phyloP scores from a whole-genome alignment of 2,113 vertebrate genomes.

The Hassar affinis region DNA sequence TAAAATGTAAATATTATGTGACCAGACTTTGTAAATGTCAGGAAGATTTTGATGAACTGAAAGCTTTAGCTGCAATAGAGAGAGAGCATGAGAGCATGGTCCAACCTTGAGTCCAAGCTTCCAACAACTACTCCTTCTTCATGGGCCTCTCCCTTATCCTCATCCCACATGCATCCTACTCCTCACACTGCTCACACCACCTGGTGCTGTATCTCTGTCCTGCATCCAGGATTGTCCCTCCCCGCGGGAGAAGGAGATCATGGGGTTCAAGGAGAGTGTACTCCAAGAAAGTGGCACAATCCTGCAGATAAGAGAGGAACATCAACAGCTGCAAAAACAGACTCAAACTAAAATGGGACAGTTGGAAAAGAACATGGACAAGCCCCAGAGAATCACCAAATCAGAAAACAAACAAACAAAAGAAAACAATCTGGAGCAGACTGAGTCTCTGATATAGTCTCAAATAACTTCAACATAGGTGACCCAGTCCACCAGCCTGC shows the following conservation, averaged over 20 bases:
- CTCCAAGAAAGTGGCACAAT: slow-evolving; percentile 13
- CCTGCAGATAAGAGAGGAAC: neutral
- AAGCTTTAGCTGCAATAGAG: neutral
- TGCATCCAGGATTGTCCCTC: neutral
- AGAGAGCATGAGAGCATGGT: neutral
- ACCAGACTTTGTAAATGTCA: neutral
- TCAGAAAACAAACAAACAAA: neutral
- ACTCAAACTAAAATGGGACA: neutral
- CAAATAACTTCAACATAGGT: neutral
- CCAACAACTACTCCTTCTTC: neutral
- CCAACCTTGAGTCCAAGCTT: neutral
- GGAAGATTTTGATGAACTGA: neutral
- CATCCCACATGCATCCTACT: neutral
- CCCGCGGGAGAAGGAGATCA: neutral
- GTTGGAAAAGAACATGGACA: neutral
- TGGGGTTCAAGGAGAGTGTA: neutral
- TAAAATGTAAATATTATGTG: neutral
- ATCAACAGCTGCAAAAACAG: neutral
- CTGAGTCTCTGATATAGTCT: neutral
- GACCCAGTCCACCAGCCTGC: neutral
- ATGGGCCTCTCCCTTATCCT: neutral
- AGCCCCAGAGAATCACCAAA: neutral
- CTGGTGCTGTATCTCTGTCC: neutral
- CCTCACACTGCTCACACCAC: neutral
- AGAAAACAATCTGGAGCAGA: neutral